A percentile compares a stretch with the other conserved stretches of the same genome.
Evolutionary conservation across 1,140 invertebrate genomes (phyloP).

Genomic region (Theocolax elegans): DNA sequence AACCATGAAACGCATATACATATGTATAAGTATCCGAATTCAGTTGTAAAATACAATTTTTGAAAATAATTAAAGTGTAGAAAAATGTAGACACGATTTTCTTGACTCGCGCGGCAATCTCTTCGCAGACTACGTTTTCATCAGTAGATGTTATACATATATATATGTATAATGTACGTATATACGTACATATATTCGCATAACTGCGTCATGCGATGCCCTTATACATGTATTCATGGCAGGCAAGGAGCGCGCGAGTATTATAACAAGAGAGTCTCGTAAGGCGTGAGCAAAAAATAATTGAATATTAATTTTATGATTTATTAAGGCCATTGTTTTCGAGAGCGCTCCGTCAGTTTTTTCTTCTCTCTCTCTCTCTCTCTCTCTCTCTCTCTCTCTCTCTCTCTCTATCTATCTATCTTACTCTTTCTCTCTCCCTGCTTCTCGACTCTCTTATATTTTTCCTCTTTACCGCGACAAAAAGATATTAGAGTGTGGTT

Average conservation of each 20-base stretch:
- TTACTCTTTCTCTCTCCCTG: not conserved
- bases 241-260: not conserved
- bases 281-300: conserved; percentile 19
- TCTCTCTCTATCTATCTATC: too few relatives aligned
- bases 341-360: not conserved
- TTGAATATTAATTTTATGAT: conserved; percentile 39
- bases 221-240: not conserved
- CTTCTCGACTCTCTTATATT: not conserved
- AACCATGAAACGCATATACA: too few relatives aligned
- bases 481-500: conserved; percentile 15
- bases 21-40: too few relatives aligned
- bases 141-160: not conserved
- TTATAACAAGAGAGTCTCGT: not conserved
- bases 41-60: too few relatives aligned
- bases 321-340: conserved; percentile 33
- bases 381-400: not conserved
- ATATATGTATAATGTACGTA: too few relatives aligned
- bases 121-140: not conserved
- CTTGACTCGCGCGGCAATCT: not conserved
- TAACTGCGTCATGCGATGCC: not conserved
- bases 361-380: not conserved
- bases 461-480: conserved; percentile 8
- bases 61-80: too few relatives aligned
- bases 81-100: conserved; percentile 15
- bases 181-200: too few relatives aligned